phyloP scores from a whole-genome alignment of 1,140 invertebrate species.

The Metopolophium dirhodum region DNA sequence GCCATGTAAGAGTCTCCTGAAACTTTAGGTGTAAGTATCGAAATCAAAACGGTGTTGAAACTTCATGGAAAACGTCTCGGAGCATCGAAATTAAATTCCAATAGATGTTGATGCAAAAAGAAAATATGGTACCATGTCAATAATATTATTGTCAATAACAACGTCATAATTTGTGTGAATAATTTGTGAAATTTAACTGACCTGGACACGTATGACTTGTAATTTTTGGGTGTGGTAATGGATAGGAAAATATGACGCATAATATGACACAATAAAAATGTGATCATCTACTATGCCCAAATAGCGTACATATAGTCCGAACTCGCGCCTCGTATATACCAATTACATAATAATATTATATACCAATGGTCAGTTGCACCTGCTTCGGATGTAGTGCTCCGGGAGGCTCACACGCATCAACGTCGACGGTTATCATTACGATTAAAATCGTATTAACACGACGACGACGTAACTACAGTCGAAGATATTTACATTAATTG shows the following conservation, averaged over 20 bases:
- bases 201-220: not conserved
- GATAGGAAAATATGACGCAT: not conserved
- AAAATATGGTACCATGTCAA: no score
- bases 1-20: not conserved
- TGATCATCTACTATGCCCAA: not conserved
- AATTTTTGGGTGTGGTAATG: not conserved
- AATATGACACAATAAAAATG: not conserved
- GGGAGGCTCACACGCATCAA: not conserved
- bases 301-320: not conserved
- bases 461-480: not conserved
- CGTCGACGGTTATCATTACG: not conserved
- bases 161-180: not conserved
- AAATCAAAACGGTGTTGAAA: not conserved
- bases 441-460: conserved; percentile 8
- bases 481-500: conserved; percentile 8
- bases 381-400: not conserved
- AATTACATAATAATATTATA: not conserved
- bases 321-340: not conserved
- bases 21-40: not conserved
- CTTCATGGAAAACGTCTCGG: not conserved
- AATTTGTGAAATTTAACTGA: not conserved
- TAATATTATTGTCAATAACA: not conserved
- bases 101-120: not conserved
- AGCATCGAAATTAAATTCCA: not conserved
- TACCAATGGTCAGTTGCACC: not conserved